phyloP scores from a whole-genome alignment of 2,888 invertebrate species.

The Macaria liturata region DNA sequence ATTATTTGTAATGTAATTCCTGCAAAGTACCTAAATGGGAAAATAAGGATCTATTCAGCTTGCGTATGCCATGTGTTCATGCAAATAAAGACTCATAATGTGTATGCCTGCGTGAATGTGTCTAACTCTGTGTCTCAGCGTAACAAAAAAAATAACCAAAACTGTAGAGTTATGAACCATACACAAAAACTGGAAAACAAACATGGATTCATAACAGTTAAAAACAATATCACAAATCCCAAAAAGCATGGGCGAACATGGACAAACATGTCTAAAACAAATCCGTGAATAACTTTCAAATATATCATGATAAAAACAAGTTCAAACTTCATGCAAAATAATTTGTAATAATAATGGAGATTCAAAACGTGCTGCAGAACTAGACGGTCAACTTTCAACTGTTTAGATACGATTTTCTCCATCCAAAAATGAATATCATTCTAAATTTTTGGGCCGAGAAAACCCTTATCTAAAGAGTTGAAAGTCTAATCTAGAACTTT shows the following conservation, averaged over 20 bases:
- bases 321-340: slow-evolving; percentile 62
- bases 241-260: slow-evolving; percentile 56
- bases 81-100: slow-evolving; percentile 41
- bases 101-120: slow-evolving; percentile 20
- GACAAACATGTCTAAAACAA: slow-evolving; percentile 40
- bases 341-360: slow-evolving; percentile 34
- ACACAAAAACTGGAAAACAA: slow-evolving; percentile 55
- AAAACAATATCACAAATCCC: slow-evolving; percentile 55
- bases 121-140: slow-evolving; percentile 9
- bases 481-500: slow-evolving; percentile 31
- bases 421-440: too few relatives aligned
- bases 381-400: too few relatives aligned
- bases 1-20: background rate
- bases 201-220: slow-evolving; percentile 45
- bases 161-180: slow-evolving; percentile 32
- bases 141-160: slow-evolving; percentile 30
- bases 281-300: slow-evolving; percentile 9
- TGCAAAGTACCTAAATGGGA: background rate
- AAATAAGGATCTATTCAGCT: slow-evolving; percentile 14
- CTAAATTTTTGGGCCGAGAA: too few relatives aligned
- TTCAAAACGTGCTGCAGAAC: slow-evolving; percentile 43
- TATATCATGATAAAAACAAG: slow-evolving; percentile 39
- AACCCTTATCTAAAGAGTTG: too few relatives aligned
- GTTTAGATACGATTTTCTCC: too few relatives aligned
- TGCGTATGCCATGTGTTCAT: slow-evolving; percentile 41